Evolutionary conservation across 2,888 invertebrate species (phyloP), one percentile per base, ranked within the genome.

Genomic region (Congeria kusceri): DNA sequence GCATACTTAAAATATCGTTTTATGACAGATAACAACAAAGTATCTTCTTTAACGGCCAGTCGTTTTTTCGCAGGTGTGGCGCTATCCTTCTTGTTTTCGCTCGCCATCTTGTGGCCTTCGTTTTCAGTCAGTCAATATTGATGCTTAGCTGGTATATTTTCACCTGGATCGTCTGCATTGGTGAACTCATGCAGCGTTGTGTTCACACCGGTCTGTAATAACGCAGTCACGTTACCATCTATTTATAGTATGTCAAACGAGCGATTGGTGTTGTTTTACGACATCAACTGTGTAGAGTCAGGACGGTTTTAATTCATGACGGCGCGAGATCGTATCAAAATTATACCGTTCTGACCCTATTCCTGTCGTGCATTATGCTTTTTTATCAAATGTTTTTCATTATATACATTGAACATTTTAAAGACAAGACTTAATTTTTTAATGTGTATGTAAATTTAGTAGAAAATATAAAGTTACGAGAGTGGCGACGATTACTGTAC

Each of bases 1-100:
- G 91, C 92, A 71, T 88, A 86, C 78, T 92, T 92, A 80, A 92
- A 92, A 71, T 92, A 92, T 64, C 84, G 82, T 68, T 89, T 87
- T 23, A 91, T 86, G 46, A 90, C 80, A 46, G 89, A 83, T 13
- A 91, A 77, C 27, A 92, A 68, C 62, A 90, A 80, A 46, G 89
- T 88, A 27, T 91, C 91, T 28, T 89, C 91, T n/a, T 77, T 73
- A 0, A 83, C 85, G 13, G 87, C 75, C 68, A 81, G 87, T 25
- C 86, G 78, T 29, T 59, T 73, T 5, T 66, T 28, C 62, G 74
- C 71, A 9, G 84, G 74, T 28, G 79, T 39, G 11, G 11, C 39
- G 39, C 1, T 39, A 13, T 53, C 53, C 25, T 11, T 20, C 20
- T 20, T 25, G 20, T 53, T 53, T 53, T 39, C 23, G 53, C 82